These are phyloP conservation scores for Riparia riparia DNA, from an alignment of 2,113 vertebrate genomes.

Conservation along the genomic window DNA sequence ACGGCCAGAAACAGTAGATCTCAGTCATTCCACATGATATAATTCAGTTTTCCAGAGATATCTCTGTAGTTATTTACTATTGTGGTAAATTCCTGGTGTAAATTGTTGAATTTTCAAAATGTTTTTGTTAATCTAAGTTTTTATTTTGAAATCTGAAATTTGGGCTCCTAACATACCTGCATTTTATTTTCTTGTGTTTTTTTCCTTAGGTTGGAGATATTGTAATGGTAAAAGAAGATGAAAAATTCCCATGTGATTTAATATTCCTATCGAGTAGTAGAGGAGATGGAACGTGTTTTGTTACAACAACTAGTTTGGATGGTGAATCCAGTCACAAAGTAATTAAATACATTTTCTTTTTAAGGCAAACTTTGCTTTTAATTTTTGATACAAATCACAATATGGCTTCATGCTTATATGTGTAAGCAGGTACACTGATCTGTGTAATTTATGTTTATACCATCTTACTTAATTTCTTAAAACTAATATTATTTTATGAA, in stretches of 20 bases:
- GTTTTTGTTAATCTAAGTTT: neutral
- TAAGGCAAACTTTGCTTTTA: neutral
- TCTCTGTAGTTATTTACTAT: neutral
- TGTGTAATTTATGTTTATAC: neutral
- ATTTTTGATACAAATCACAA: neutral
- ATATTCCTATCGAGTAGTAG: constrained; percentile 92
- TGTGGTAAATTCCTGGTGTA: neutral
- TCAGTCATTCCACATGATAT: neutral
- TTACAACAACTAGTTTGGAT: constrained; percentile 95
- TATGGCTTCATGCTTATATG: neutral
- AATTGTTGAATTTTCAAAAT: neutral
- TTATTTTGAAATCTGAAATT: neutral
- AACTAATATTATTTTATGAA: neutral
- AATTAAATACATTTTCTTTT: constrained; percentile 16
- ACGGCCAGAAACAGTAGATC: neutral
- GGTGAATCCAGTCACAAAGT: constrained; percentile 98
- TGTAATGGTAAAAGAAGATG: constrained; percentile 91
- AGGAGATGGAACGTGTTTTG: constrained; percentile 92
- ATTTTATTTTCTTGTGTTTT: neutral
- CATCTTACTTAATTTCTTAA: neutral
- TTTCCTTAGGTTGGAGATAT: constrained; percentile 91
- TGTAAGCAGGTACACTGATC: neutral
- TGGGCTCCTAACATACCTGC: neutral
- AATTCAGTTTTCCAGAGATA: neutral
- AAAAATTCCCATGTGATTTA: constrained; percentile 95